phyloP scores from a whole-genome alignment of 2,888 invertebrate genomes.

The Acleris sparsana region DNA sequence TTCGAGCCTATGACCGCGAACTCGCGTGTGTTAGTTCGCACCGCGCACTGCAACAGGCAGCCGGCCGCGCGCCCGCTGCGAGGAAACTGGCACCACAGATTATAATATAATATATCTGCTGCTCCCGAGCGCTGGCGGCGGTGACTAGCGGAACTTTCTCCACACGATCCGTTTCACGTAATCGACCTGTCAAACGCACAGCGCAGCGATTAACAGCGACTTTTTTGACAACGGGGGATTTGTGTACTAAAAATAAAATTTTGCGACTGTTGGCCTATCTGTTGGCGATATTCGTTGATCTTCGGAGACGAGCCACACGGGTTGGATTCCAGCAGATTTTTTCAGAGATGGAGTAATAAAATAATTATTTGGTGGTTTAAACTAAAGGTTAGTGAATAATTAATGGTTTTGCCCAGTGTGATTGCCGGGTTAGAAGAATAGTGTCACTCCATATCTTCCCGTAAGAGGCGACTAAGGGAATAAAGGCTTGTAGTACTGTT shows the following conservation, averaged over 20 bases:
- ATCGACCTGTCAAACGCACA: slow-evolving; percentile 54
- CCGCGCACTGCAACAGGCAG: slow-evolving; percentile 82
- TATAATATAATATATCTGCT: no score
- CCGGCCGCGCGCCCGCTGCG: slow-evolving; percentile 81
- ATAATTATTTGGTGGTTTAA: no score
- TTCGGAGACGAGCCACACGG: no score
- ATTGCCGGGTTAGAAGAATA: no score
- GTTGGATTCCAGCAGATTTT: no score
- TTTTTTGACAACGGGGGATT: slow-evolving; percentile 4
- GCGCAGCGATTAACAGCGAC: background rate
- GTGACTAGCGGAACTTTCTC: slow-evolving; percentile 67
- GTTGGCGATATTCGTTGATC: no score
- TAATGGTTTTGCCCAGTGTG: no score
- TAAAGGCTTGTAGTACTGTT: no score
- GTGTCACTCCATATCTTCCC: no score
- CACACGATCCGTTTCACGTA: slow-evolving; percentile 64
- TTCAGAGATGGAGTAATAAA: no score
- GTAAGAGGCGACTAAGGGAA: no score
- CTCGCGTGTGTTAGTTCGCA: slow-evolving; percentile 80
- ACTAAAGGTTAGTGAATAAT: no score
- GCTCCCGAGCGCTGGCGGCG: slow-evolving; percentile 70
- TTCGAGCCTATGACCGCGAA: slow-evolving; percentile 83
- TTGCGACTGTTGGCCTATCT: slow-evolving; percentile 2
- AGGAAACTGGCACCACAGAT: slow-evolving; percentile 68
- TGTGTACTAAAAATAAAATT: slow-evolving; percentile 12